These are phyloP conservation scores for Cantharis nigra DNA, from an alignment of 2,888 invertebrate species.

Conservation along the genomic window DNA sequence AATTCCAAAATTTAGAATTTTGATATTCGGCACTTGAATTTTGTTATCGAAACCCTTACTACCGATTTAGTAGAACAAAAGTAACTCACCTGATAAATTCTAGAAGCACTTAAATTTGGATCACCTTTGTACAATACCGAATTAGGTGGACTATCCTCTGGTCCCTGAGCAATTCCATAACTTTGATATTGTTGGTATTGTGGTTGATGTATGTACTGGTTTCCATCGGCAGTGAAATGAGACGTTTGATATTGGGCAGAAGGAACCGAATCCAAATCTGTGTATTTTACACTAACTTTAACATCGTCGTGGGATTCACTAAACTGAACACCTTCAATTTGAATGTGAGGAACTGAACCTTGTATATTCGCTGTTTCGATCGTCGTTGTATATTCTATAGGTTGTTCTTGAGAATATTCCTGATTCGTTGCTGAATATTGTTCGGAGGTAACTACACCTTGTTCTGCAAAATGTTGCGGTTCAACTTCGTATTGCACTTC, in stretches of 20 bases:
- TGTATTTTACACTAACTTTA: slow-evolving; percentile 57
- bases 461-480: slow-evolving; percentile 18
- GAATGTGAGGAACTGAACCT: slow-evolving; percentile 46
- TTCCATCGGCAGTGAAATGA: slow-evolving; percentile 37
- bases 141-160: slow-evolving; percentile 59
- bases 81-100: slow-evolving; percentile 47
- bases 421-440: slow-evolving; percentile 39
- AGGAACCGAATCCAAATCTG: slow-evolving; percentile 68
- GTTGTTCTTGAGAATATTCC: slow-evolving; percentile 52
- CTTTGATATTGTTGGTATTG: slow-evolving; percentile 43
- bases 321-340: slow-evolving; percentile 33
- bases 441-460: slow-evolving; percentile 9
- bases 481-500: slow-evolving; percentile 32
- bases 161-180: slow-evolving; percentile 28
- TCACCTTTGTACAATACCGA: slow-evolving; percentile 66
- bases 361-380: slow-evolving; percentile 34
- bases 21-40: too few species aligned
- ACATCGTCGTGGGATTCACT: slow-evolving; percentile 27
- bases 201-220: slow-evolving; percentile 43
- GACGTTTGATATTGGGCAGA: slow-evolving; percentile 54
- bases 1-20: slow-evolving; percentile 17
- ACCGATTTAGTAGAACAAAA: too few species aligned
- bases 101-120: slow-evolving; percentile 69
- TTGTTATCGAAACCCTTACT: too few species aligned
- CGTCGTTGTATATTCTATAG: slow-evolving; percentile 53